Base-by-base conservation (phyloP, 2,888 invertebrate genomes). In the Cerastoderma edule region DNA sequence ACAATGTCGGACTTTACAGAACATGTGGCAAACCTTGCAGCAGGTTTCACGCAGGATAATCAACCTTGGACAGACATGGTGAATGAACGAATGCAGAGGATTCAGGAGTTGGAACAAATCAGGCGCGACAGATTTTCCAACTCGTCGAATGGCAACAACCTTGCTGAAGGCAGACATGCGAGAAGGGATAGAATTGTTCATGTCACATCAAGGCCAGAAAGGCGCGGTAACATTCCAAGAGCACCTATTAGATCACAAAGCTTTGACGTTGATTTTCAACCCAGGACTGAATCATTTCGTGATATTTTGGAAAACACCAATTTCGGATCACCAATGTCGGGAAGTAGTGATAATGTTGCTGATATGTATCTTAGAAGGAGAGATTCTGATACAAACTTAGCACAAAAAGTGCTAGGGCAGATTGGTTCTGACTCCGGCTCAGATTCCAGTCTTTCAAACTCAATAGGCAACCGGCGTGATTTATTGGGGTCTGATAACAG, bases 91-190 rank as follows among this genome's bases (percentile, higher is more conserved):
- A 54, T 85, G 53, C 65, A 80, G 63, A 71, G 85, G 24, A 68
- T 84, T 1, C 66, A 77, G 46, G 83, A 83, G 48, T 64, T 84
- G 0, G 83, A 83, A 35, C 67, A 75, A 44, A 35, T 68, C 35
- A 65, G 81, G 35, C 79, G 44, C 27, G 75, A 79, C 24, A 54
- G 57, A 32, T 27, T 24, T 13, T 22, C 67, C 4, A n/a, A 35
- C n/a, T 22, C 2, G n/a, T 22, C 6, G 22, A 27, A 39, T 19
- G 24, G 24, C 39, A 56, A 19, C 19, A 22, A 22, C 30, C 22
- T 22, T 22, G 1, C 35, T 8, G 60, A 60, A 2, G 27, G 39
- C 8, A 63, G 79, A 13, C 75, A 54, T 46, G 32, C 50, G 16
- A 56, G 75, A 27, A 57, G 79, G 5, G 75, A 75, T 8, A 32